Evolutionary conservation across 2,888 invertebrate species (phyloP).

Genomic region (Panopea generosa): DNA sequence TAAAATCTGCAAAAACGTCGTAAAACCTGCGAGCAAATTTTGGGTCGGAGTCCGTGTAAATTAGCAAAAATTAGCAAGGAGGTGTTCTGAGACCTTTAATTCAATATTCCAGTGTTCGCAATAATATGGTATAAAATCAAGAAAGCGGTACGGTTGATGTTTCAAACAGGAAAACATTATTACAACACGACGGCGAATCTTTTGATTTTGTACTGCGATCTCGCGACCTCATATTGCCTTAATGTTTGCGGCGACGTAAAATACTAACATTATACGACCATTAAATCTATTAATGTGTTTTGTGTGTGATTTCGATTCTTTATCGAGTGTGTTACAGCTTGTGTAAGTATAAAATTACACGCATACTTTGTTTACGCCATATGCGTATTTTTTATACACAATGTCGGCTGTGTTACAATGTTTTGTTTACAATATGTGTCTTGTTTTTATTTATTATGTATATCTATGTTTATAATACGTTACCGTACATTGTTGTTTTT

Average conservation of each 20-base stretch:
- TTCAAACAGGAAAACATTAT: slow-evolving; percentile 1
- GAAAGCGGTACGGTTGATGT: not conserved
- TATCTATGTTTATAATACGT: too few species aligned
- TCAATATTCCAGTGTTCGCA: too few species aligned
- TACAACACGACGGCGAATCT: not conserved
- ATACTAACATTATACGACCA: slow-evolving; percentile 13
- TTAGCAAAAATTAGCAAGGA: not conserved
- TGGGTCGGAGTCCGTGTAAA: not conserved
- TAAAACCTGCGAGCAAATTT: slow-evolving; percentile 33
- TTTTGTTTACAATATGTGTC: too few species aligned
- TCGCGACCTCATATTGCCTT: too few species aligned
- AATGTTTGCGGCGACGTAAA: slow-evolving; percentile 1
- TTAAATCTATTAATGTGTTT: slow-evolving; percentile 21
- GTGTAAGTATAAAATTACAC: slow-evolving; percentile 5
- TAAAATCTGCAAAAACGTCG: slow-evolving; percentile 47
- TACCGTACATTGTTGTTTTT: too few species aligned
- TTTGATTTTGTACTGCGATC: too few species aligned
- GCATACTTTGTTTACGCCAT: too few species aligned
- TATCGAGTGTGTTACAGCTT: slow-evolving; percentile 6
- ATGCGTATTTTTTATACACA: not conserved
- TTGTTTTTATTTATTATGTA: too few species aligned
- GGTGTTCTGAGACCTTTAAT: too few species aligned
- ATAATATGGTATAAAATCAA: too few species aligned
- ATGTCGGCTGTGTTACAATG: not conserved
- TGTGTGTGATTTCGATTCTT: not conserved